Evolutionary conservation across 1,140 invertebrate genomes (phyloP), one percentile per base, ranked within the genome.

Genomic region (Andrena cerasifolii): DNA sequence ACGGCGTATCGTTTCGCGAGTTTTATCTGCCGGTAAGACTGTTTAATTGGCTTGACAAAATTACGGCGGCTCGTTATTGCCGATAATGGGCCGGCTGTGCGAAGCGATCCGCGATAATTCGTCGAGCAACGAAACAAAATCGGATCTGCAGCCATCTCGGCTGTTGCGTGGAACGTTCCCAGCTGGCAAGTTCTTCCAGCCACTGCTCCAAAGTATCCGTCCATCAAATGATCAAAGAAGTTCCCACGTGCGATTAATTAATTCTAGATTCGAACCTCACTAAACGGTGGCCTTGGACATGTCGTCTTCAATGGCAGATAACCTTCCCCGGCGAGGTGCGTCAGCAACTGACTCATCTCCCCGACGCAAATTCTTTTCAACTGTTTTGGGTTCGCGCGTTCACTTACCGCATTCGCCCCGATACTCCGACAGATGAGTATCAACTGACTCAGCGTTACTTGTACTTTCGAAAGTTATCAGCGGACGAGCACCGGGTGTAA

Each of bases 11-110:
- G 36, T 24, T 53, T 28, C 49, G 43, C 31, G 43, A 49, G 26
- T 31, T 40, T 45, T 45, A 63, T 58, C 51, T 74, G n/a, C 21
- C 6, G 12, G 40, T 61, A 63, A 56, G 1, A 33, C 40, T 28
- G 43, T 51, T 77, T 70, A 77, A 77, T 77, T 51, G 53, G 18
- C 5, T 10, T 7, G 53, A 36, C 45, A 21, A 59, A 70, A 47
- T 59, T 59, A 59, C 40, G 65, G 49, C 21, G 21, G 16, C 16
- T 78, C 68, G 58, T 36, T 58, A 76, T 58, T 12, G 33, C 54
- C 66, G 74, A 67, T 67, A 53, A 67, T 65, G 62, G 62, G 2
- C 12, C 31, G 2, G 18, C 16, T 36, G 12, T n/a, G 14, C 49
- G 5, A 14, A 1, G 5, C 18, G 12, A 18, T 45, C 40, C 28